Percentiles rank a stretch among this genome's conserved stretches.
Evolutionary conservation across 2,797 vertebrate species (phyloP).

Genomic region (Tenualosa ilisha): DNA sequence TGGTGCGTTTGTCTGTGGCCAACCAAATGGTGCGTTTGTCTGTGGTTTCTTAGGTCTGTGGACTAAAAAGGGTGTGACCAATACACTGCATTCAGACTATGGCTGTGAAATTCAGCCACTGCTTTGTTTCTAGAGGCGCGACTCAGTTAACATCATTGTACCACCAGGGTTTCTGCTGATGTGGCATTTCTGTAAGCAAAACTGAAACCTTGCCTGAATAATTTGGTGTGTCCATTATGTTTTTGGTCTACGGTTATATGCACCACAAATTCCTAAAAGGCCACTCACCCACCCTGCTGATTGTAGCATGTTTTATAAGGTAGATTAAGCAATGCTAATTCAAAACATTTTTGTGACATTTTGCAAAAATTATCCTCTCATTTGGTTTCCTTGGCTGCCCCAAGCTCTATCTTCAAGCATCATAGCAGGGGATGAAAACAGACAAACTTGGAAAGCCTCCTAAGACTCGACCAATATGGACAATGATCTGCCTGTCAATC

Average conservation of each 20-base stretch:
- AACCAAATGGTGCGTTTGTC: not conserved
- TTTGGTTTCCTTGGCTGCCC: not conserved
- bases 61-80: not conserved
- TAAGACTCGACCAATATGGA: constrained; percentile 6
- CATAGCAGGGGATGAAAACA: not conserved
- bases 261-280: not conserved
- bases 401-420: not conserved
- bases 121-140: not conserved
- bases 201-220: not conserved
- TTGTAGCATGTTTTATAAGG: constrained; percentile 1
- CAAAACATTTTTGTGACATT: not conserved
- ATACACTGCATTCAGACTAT: not conserved
- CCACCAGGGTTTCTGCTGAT: not conserved
- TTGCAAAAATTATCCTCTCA: not conserved
- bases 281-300: not conserved
- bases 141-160: not conserved
- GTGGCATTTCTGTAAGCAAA: not conserved
- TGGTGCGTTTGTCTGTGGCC: not conserved
- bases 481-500: constrained; percentile 18
- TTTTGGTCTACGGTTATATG: not conserved
- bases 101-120: not conserved
- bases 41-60: not conserved
- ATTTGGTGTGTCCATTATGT: constrained; percentile 4
- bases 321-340: constrained; percentile 4
- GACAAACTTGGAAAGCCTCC: constrained; percentile 12